Evolutionary conservation across 2,797 vertebrate species (phyloP).

Genomic region (Apodemus agrarius): DNA sequence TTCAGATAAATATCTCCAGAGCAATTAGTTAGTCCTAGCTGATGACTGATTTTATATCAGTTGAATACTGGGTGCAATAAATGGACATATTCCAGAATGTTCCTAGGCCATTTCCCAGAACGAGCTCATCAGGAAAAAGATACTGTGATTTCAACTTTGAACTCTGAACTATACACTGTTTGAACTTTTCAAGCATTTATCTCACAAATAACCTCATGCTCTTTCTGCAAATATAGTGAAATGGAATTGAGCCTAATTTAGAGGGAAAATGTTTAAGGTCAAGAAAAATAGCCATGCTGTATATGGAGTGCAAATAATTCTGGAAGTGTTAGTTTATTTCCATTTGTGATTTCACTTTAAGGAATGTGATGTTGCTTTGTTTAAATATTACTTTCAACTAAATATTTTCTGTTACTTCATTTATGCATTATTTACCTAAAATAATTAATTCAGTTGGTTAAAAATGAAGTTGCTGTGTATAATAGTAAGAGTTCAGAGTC

Average conservation of each 20-base stretch:
- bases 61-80: conserved; percentile 53
- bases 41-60: conserved; percentile 71
- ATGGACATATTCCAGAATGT: conserved; percentile 71
- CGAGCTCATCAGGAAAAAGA: conserved; percentile 67
- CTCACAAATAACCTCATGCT: conserved; percentile 70
- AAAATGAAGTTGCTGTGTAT: conserved; percentile 18
- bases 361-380: conserved; percentile 55
- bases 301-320: conserved; percentile 69
- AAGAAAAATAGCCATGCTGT: conserved; percentile 74
- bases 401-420: conserved; percentile 57
- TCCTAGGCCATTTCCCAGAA: conserved; percentile 73
- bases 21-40: conserved; percentile 51
- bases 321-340: conserved; percentile 73
- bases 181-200: conserved; percentile 76
- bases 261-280: conserved; percentile 58
- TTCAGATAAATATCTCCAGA: conserved; percentile 60
- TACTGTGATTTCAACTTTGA: conserved; percentile 78
- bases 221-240: conserved; percentile 73
- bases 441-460: conserved; percentile 48
- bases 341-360: conserved; percentile 67
- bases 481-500: conserved; percentile 32
- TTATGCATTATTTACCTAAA: conserved; percentile 55
- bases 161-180: conserved; percentile 75
- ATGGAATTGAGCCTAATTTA: conserved; percentile 66
- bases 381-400: conserved; percentile 52